These are phyloP conservation scores for Lasioglossum villosulum DNA, from an alignment of 2,888 invertebrate species.

Conservation along the genomic window DNA sequence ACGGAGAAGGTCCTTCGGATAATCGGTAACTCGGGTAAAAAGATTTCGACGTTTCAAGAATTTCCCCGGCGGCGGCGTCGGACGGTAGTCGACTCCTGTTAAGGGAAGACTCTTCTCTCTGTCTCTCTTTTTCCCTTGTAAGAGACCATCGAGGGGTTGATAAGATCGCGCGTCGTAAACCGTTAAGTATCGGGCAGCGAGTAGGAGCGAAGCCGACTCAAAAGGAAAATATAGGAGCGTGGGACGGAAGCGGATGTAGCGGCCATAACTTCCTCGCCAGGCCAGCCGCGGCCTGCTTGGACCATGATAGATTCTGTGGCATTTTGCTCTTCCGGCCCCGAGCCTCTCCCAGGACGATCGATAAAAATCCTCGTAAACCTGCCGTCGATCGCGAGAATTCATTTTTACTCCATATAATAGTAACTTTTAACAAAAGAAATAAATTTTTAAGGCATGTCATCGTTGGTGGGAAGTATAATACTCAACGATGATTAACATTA, in stretches of 20 bases:
- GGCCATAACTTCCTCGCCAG: slow-evolving; percentile 67
- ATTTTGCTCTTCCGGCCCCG: slow-evolving; percentile 23
- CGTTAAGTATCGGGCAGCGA: slow-evolving; percentile 79
- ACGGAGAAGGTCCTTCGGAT: slow-evolving; percentile 6
- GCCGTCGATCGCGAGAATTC: neutral
- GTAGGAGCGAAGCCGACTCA: slow-evolving; percentile 75
- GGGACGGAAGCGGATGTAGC: slow-evolving; percentile 84
- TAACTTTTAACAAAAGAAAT: too few species aligned
- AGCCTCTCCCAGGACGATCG: slow-evolving; percentile 22
- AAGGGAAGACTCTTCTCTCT: slow-evolving; percentile 29
- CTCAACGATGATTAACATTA: too few species aligned
- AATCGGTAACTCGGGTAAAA: slow-evolving; percentile 47
- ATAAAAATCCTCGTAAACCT: slow-evolving; percentile 16
- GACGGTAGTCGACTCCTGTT: slow-evolving; percentile 20
- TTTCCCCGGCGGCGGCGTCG: neutral
- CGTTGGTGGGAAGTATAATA: too few species aligned
- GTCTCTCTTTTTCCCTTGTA: slow-evolving; percentile 8
- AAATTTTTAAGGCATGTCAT: too few species aligned
- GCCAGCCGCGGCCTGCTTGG: slow-evolving; percentile 44
- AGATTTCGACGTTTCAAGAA: slow-evolving; percentile 47
- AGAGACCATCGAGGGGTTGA: slow-evolving; percentile 73
- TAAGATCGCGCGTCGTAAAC: slow-evolving; percentile 81
- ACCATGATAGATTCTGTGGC: slow-evolving; percentile 54
- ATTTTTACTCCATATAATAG: too few species aligned
- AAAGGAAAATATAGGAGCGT: slow-evolving; percentile 78